Conservation (phyloP, 2,888 invertebrate species). For the Lochmaea capreae region DNA sequence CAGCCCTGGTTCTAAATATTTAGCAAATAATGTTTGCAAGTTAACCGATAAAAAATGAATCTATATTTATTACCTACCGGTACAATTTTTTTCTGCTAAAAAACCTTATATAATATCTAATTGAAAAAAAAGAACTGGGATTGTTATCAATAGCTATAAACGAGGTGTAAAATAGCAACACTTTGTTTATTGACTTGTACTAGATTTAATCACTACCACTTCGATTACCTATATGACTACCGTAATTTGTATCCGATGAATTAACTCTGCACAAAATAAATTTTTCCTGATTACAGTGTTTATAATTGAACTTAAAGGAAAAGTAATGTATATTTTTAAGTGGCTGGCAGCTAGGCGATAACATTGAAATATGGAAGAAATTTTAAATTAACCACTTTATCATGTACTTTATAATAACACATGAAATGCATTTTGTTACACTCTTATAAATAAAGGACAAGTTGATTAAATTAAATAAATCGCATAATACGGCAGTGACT, state of each 20-base stretch:
- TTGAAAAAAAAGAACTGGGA: neutral
- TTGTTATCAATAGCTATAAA: neutral
- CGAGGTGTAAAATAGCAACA: neutral
- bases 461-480: too few species aligned
- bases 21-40: too few species aligned
- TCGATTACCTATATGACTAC: neutral
- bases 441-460: neutral
- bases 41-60: too few species aligned
- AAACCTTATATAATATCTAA: too few species aligned
- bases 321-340: slow-evolving; percentile 1
- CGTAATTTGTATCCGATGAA: neutral
- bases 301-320: neutral
- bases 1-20: too few species aligned
- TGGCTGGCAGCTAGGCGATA: neutral
- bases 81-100: too few species aligned
- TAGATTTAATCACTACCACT: neutral
- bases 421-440: neutral
- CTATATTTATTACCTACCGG: too few species aligned
- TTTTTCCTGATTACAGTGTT: neutral
- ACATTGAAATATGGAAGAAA: neutral
- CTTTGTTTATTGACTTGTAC: neutral
- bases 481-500: too few species aligned
- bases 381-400: neutral
- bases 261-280: neutral
- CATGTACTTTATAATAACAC: neutral